Evolutionary conservation across 1,140 invertebrate species (phyloP), one percentile per base, ranked within the genome.

Genomic region (Mercenaria mercenaria): DNA sequence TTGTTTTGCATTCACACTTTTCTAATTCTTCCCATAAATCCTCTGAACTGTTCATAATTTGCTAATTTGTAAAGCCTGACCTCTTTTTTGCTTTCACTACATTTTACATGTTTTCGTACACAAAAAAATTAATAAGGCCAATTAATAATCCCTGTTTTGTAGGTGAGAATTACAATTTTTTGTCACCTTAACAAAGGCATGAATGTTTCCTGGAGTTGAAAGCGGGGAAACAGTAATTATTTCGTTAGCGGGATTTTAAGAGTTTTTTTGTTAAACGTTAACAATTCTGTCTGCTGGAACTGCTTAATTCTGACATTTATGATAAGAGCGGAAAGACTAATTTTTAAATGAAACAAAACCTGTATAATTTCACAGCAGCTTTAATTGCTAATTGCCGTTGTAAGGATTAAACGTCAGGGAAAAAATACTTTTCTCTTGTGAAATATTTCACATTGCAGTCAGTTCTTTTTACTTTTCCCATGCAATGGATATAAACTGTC

Each of bases 41-140:
- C 13, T 69, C 81, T 69, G 29, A 43, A 39, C 61, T 67, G 15
- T 83, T 67, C 64, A 69, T 83, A 83, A 83, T 37, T 69, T n/a
- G 41, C 81, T 69, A 67, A 83, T 83, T 83, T 69, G 81, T 69
- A 69, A 83, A 29, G 52, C 10, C 2, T 83, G 64, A 83, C 81
- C 81, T 83, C 47, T 34, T 80, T 77, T 80, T 56, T 80, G 77
- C 39, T 80, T 80, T 34, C 32, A n/a, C 18, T 80, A 80, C 67
- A 39, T 39, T 72, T 72, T 18, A 20, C 67, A 0, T 41, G 29
- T 18, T 72, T 72, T 72, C 4, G 15, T 72, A 72, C 34, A 72
- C 67, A 72, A 39, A 72, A 72, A 72, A 37, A 20, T 0, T 72
- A 72, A 72, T 72, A 20, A 72, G 37, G 23, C 15, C 37, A 72